Conservation (phyloP, 2,113 vertebrate genomes). For the Dendrocopos noguchii region DNA sequence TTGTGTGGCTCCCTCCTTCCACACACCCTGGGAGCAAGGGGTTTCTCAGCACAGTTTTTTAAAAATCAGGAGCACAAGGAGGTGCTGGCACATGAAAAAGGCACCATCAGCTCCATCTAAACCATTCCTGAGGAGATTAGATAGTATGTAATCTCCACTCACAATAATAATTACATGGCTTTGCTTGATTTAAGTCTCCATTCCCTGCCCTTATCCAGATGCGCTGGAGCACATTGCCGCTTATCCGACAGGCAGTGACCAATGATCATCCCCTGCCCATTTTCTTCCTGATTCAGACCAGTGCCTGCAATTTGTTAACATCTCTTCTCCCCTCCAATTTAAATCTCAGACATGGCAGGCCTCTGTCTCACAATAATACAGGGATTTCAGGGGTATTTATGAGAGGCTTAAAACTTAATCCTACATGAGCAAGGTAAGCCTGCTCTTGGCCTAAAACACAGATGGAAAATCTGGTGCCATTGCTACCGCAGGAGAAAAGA, state of each 20-base stretch:
- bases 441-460: conserved; percentile 32
- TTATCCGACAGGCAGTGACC: background rate
- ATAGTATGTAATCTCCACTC: conserved; percentile 15
- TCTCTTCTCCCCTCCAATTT: conserved; percentile 17
- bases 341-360: conserved; percentile 21
- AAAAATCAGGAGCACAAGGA: background rate
- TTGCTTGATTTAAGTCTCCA: conserved; percentile 17
- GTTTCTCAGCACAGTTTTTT: background rate
- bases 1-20: background rate
- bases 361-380: conserved; percentile 58
- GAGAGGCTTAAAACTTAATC: conserved; percentile 65
- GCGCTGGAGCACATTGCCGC: background rate
- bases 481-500: conserved; percentile 4
- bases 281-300: conserved; percentile 21
- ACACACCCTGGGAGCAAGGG: rapidly evolving
- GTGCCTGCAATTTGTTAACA: conserved; percentile 50
- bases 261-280: background rate
- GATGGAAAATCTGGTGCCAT: conserved; percentile 44
- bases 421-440: conserved; percentile 69
- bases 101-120: conserved; percentile 26
- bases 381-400: conserved; percentile 64
- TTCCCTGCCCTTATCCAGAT: background rate
- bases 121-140: background rate
- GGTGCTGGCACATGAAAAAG: background rate
- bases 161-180: background rate